Base-by-base conservation (phyloP, 2,888 invertebrate genomes). In the Agrochola circellaris region DNA sequence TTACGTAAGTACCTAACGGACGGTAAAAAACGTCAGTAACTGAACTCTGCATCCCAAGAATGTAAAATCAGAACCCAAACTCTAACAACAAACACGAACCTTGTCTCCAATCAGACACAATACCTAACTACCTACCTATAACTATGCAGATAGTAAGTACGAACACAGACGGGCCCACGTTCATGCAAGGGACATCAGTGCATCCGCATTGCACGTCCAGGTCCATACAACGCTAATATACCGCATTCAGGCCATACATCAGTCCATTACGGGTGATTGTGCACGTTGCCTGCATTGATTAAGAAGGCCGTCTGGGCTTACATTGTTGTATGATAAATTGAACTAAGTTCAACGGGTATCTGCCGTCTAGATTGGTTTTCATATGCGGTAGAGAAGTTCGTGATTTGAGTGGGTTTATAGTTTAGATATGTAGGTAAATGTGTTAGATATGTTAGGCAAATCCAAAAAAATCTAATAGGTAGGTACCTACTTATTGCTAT, bases 181-280 rank as follows among this genome's bases (percentile, higher is more conserved):
- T 92, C 93, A 94, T 92, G 93, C 91, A 90, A 92, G 90, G 90
- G 90, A 89, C 92, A 92, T 89, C 90, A 93, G 90, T 93, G 94
- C 95, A 94, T 95, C 94, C 94, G 94, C 92, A 89, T 92, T 91
- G 90, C 89, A 82, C 83, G 74, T 88, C 74, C 87, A 88, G 83
- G 64, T 80, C 78, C 80, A 82, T 74, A 83, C 77, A 79, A 83
- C 65, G 82, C 77, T 87, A 88, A 87, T 88, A 90, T 87, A 88
- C 84, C 77, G 86, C 87, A 90, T 87, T 90, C 89, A 87, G 79
- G 85, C 89, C 93, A 90, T 95, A 94, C 91, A 95, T 96, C 95
- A 95, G 91, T 83, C 93, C 87, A 95, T 96, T 96, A 94, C 92
- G 91, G 83, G 91, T 95, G 93, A 95, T 95, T 95, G 95, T 92